These are phyloP conservation scores for Sorex maritimensis DNA, from an alignment of 2,797 vertebrate species.

Conservation along the genomic window DNA sequence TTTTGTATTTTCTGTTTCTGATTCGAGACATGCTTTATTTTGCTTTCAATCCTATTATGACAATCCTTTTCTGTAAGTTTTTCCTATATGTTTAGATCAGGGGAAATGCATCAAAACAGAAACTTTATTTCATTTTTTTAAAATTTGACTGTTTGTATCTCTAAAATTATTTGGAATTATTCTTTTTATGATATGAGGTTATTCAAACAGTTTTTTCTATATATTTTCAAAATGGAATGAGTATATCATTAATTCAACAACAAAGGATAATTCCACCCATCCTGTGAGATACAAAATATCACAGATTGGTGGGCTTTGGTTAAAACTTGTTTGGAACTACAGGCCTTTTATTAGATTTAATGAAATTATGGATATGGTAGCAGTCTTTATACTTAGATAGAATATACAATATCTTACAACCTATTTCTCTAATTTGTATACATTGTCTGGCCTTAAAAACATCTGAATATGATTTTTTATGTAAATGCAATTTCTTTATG, in stretches of 20 bases:
- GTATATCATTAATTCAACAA: not conserved
- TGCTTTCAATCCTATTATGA: not conserved
- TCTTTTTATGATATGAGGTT: not conserved
- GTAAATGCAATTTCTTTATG: not conserved
- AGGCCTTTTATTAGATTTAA: not conserved
- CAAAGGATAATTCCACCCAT: not conserved
- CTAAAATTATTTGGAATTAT: slow-evolving; percentile 48
- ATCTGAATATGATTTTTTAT: too few relatives aligned
- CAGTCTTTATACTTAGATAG: not conserved
- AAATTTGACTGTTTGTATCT: slow-evolving; percentile 32
- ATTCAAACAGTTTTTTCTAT: not conserved
- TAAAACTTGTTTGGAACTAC: not conserved
- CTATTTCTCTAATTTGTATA: not conserved
- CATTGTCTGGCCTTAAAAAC: not conserved
- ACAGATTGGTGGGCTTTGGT: not conserved
- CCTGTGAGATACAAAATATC: not conserved
- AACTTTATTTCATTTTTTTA: not conserved
- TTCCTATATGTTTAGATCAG: not conserved
- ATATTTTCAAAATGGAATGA: slow-evolving; percentile 18
- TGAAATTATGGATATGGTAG: not conserved
- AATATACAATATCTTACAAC: not conserved
- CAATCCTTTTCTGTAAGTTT: slow-evolving; percentile 28
- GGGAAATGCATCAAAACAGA: not conserved
- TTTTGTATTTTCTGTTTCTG: slow-evolving; percentile 23
- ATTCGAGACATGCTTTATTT: slow-evolving; percentile 21